Conservation (phyloP, 2,888 invertebrate species). For the Lasius fuliginosus region DNA sequence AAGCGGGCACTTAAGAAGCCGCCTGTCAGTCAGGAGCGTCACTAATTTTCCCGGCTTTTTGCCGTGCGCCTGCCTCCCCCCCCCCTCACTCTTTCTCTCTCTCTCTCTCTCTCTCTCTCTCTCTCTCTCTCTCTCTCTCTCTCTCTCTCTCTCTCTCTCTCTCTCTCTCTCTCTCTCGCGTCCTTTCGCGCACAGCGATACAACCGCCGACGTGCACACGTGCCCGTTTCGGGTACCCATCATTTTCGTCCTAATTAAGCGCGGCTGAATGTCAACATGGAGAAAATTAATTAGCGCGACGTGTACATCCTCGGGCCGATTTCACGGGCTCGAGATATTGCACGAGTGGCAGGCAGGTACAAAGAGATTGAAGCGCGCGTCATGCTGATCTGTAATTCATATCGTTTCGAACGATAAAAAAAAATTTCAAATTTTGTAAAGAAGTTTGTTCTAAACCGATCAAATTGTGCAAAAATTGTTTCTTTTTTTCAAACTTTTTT, state of each 20-base stretch:
- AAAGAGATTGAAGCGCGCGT: slow-evolving; percentile 23
- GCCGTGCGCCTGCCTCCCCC: slow-evolving; percentile 32
- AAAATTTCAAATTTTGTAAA: neutral
- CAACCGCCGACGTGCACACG: slow-evolving; percentile 69
- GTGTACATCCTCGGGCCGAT: neutral
- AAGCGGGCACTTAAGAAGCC: slow-evolving; percentile 80
- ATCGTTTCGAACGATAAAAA: neutral
- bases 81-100: neutral
- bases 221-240: slow-evolving; percentile 57
- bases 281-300: slow-evolving; percentile 60
- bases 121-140: slow-evolving; percentile 19
- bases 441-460: neutral
- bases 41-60: slow-evolving; percentile 79
- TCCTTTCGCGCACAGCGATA: slow-evolving; percentile 58
- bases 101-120: slow-evolving; percentile 22
- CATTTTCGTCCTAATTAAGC: slow-evolving; percentile 43
- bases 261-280: slow-evolving; percentile 35
- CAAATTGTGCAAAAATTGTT: neutral
- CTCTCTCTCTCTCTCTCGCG: slow-evolving; percentile 5
- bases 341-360: neutral
- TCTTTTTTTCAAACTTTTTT: neutral
- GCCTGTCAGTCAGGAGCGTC: slow-evolving; percentile 75
- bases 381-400: slow-evolving; percentile 43
- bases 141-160: slow-evolving; percentile 23
- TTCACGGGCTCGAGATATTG: slow-evolving; percentile 31